Evolutionary conservation across 2,113 vertebrate species (phyloP).

Genomic region (Heterocephalus glaber): DNA sequence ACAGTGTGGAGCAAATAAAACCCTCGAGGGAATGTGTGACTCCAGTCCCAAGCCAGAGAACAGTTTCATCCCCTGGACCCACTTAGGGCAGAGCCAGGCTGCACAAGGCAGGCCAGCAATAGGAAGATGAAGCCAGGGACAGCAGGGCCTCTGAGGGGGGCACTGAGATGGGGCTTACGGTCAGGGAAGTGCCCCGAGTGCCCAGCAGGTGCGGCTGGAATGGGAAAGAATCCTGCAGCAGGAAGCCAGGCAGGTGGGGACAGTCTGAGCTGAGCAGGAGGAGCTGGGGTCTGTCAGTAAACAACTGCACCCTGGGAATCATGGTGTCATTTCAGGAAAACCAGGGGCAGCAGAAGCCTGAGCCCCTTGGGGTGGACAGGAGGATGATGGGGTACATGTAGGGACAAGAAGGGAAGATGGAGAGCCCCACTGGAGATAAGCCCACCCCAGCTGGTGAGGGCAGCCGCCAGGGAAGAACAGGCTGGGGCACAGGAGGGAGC

Average conservation of each 20-base stretch:
- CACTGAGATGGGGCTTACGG: rapidly evolving
- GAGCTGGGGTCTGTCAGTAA: neutral
- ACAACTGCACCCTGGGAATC: too few species aligned
- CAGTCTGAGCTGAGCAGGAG: too few species aligned
- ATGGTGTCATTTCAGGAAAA: neutral
- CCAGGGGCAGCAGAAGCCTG: too few species aligned
- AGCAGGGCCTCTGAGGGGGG: rapidly evolving
- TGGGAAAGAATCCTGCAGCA: neutral
- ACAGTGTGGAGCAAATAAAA: too few species aligned
- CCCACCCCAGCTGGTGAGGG: too few species aligned
- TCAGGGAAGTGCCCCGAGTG: neutral
- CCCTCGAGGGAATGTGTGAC: neutral
- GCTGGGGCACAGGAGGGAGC: too few species aligned
- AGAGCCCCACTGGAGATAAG: too few species aligned
- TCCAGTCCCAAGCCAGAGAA: neutral
- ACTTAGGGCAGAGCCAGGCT: neutral
- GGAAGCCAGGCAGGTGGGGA: neutral
- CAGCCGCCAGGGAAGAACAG: too few species aligned
- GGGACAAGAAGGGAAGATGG: too few species aligned
- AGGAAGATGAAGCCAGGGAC: neutral
- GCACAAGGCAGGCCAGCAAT: neutral
- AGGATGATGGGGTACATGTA: too few species aligned
- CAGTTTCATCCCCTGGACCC: neutral
- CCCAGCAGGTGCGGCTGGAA: neutral
- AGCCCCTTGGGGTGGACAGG: neutral